Conservation (phyloP, 2,797 vertebrate genomes). For the Lacerta agilis region DNA sequence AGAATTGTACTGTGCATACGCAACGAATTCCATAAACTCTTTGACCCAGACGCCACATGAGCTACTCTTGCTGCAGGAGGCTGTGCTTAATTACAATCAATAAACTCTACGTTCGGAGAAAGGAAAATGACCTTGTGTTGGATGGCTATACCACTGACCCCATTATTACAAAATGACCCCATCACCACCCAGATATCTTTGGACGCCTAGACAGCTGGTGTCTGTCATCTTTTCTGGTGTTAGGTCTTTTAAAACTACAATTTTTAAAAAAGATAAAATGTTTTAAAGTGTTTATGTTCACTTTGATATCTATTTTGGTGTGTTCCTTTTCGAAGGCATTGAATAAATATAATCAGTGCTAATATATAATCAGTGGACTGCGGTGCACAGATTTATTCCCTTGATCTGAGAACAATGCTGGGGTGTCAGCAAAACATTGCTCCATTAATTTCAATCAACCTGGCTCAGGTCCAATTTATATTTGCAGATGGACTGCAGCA, state of each 20-base stretch:
- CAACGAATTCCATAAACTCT: neutral
- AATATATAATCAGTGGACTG: neutral
- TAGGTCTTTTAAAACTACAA: neutral
- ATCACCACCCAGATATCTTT: neutral
- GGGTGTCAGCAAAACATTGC: neutral
- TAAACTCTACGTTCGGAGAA: slow-evolving; percentile 38
- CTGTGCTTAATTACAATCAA: slow-evolving; percentile 68
- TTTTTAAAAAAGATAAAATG: neutral
- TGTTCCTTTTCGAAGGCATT: neutral
- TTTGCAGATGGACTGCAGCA: neutral
- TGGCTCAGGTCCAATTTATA: neutral
- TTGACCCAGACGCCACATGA: slow-evolving; percentile 44
- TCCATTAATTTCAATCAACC: neutral
- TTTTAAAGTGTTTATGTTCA: neutral
- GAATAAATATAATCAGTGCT: neutral
- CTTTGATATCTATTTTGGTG: slow-evolving; percentile 3
- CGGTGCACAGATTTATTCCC: neutral
- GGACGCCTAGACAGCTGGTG: neutral
- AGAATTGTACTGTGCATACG: neutral
- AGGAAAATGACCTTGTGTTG: slow-evolving; percentile 62
- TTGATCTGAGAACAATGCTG: neutral
- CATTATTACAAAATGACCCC: neutral
- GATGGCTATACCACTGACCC: slow-evolving; percentile 11
- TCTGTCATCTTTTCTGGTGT: neutral
- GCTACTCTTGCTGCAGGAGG: slow-evolving; percentile 54